phyloP scores from a whole-genome alignment of 2,888 invertebrate species.

The Caenorhabditis sulstoni region DNA sequence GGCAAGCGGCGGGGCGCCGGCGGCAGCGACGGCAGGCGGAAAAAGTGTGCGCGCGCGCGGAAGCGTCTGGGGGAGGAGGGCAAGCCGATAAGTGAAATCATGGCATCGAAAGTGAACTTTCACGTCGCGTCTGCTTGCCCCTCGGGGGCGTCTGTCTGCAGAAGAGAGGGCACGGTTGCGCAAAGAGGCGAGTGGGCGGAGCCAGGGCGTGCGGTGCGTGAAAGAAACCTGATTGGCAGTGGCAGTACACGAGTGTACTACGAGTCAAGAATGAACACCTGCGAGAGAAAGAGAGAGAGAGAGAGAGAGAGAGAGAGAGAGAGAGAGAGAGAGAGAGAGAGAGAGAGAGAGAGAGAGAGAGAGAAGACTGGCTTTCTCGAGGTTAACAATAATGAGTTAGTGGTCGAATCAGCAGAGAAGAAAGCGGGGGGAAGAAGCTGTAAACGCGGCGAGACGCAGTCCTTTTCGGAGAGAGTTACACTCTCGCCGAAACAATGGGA shows the following conservation, averaged over 20 bases:
- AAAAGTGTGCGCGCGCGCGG: constrained; percentile 42
- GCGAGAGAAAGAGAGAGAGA: too few relatives aligned
- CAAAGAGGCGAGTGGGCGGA: constrained; percentile 29
- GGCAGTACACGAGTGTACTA: constrained; percentile 26
- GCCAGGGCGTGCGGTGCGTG: constrained; percentile 37
- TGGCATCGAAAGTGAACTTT: constrained; percentile 54
- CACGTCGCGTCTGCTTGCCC: constrained; percentile 51
- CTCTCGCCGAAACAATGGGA: constrained; percentile 44
- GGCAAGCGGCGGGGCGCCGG: constrained; percentile 21
- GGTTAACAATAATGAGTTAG: constrained; percentile 6
- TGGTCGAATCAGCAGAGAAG: constrained; percentile 20
- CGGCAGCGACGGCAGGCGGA: not conserved
- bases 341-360: not conserved
- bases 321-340: not conserved
- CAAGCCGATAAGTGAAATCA: constrained; percentile 53
- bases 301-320: not conserved
- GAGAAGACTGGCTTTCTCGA: not conserved
- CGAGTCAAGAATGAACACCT: constrained; percentile 52
- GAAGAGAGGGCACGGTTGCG: constrained; percentile 38
- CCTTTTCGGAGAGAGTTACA: constrained; percentile 30
- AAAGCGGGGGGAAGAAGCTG: constrained; percentile 5
- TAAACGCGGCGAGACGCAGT: constrained; percentile 11
- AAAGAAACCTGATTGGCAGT: constrained; percentile 52
- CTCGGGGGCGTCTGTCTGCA: constrained; percentile 30
- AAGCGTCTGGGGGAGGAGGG: constrained; percentile 9